Evolutionary conservation across 92 coral and sea anemone species (phyloP).

Genomic region (Zoanthus solanderi): DNA sequence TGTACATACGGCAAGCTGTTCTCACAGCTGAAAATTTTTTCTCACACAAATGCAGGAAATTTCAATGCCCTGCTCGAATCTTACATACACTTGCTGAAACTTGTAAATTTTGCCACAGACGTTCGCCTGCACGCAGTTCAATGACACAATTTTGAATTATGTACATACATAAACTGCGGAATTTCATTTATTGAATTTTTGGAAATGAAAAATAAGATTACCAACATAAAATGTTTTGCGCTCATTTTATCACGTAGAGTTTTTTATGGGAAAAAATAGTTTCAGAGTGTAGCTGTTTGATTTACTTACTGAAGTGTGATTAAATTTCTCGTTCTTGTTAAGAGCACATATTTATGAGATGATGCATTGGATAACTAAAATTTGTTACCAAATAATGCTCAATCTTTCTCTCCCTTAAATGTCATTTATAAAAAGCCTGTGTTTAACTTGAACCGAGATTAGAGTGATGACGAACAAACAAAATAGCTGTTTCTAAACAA

Average conservation of each 20-base stretch:
- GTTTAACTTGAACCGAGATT: background rate
- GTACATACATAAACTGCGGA: conserved; percentile 32
- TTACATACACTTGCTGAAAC: conserved; percentile 25
- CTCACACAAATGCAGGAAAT: conserved; percentile 15
- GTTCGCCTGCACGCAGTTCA: background rate
- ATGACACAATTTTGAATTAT: conserved; percentile 5
- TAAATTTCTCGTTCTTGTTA: background rate
- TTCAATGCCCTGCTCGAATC: conserved; percentile 23
- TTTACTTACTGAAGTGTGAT: background rate
- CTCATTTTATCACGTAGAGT: background rate
- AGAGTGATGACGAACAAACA: background rate
- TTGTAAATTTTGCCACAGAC: conserved; percentile 43
- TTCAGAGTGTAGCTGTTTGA: background rate
- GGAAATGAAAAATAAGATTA: background rate
- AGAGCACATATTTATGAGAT: background rate
- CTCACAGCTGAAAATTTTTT: conserved; percentile 3
- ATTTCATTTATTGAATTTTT: conserved; percentile 46
- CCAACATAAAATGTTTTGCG: background rate
- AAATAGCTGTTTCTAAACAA: background rate
- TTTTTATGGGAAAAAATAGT: background rate
- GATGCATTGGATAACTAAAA: background rate
- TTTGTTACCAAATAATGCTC: background rate
- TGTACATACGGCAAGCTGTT: conserved; percentile 32
- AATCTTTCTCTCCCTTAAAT: background rate
- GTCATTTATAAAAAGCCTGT: background rate